A percentile compares a stretch with the other conserved stretches of the same genome.
Conservation (phyloP, 92 coral and sea anemone species). For the Montipora capitata region DNA sequence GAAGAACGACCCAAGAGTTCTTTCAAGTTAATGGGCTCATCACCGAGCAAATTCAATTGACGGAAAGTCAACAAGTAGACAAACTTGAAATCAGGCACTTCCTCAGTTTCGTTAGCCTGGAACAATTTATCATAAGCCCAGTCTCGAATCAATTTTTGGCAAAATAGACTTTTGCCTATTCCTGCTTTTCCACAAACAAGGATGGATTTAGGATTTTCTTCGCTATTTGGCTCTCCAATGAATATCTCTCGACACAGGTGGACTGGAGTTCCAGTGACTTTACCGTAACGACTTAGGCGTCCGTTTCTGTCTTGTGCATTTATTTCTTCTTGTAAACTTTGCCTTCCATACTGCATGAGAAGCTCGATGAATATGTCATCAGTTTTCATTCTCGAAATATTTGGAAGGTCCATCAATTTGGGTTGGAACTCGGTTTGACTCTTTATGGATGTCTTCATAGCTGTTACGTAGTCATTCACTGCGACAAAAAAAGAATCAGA, state of each 20-base stretch:
- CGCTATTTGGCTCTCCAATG: neutral
- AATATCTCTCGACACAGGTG: conserved; percentile 7
- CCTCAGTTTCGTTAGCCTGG: neutral
- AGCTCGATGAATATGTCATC: conserved; percentile 67
- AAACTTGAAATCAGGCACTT: conserved; percentile 24
- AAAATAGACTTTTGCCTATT: conserved; percentile 69
- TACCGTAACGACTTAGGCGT: neutral
- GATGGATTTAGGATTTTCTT: neutral
- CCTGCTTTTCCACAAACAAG: conserved; percentile 69
- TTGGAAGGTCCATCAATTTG: conserved; percentile 44
- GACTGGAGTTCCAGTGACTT: conserved; percentile 13
- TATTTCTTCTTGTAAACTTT: neutral
- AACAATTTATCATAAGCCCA: conserved; percentile 54
- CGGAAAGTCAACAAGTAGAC: conserved; percentile 59
- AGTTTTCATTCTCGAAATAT: conserved; percentile 32
- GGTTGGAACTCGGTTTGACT: conserved; percentile 58
- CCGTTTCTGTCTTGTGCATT: neutral
- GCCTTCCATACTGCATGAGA: conserved; percentile 60
- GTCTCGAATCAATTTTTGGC: conserved; percentile 71
- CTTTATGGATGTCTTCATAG: conserved; percentile 30
- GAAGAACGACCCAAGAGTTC: conserved; percentile 14
- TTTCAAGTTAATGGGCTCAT: neutral
- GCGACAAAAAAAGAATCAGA: neutral
- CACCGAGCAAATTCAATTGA: conserved; percentile 29
- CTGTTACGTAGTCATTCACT: neutral